Evolutionary conservation across 2,888 invertebrate species (phyloP).

Genomic region (Caenorhabditis drosophilae): DNA sequence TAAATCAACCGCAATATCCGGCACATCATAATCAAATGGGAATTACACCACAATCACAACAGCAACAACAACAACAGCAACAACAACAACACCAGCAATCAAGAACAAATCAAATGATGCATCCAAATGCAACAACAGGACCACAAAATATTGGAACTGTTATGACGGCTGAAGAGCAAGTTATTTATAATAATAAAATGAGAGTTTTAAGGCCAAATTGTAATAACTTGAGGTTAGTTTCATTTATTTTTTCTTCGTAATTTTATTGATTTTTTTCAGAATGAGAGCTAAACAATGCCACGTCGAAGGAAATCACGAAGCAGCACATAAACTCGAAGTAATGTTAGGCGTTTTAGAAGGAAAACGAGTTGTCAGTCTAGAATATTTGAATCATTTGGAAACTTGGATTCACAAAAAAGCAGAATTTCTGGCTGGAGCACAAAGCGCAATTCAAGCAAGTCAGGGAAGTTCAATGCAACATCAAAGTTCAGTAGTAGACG

Average conservation of each 20-base stretch:
- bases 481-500: conserved; percentile 9
- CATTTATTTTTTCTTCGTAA: neutral
- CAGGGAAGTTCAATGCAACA: conserved; percentile 3
- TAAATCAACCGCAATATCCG: conserved; percentile 47
- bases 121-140: neutral
- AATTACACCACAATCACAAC: conserved; percentile 2
- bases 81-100: conserved; percentile 1
- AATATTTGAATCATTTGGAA: conserved; percentile 55
- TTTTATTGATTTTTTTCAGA: conserved; percentile 18
- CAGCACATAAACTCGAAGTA: conserved; percentile 47
- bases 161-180: conserved; percentile 25
- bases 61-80: conserved; percentile 16
- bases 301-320: conserved; percentile 45
- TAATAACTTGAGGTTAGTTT: conserved; percentile 40
- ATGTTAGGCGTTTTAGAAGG: conserved; percentile 59
- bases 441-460: neutral
- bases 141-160: conserved; percentile 1
- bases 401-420: conserved; percentile 54
- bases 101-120: conserved; percentile 1
- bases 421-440: conserved; percentile 40
- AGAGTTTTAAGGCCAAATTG: conserved; percentile 38
- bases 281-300: conserved; percentile 42
- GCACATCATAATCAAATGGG: conserved; percentile 13
- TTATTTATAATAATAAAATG: conserved; percentile 44
- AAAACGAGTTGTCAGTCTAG: conserved; percentile 47